These are phyloP conservation scores for Drosophila watanabei DNA, from an alignment of 1,140 invertebrate genomes.

Conservation along the genomic window DNA sequence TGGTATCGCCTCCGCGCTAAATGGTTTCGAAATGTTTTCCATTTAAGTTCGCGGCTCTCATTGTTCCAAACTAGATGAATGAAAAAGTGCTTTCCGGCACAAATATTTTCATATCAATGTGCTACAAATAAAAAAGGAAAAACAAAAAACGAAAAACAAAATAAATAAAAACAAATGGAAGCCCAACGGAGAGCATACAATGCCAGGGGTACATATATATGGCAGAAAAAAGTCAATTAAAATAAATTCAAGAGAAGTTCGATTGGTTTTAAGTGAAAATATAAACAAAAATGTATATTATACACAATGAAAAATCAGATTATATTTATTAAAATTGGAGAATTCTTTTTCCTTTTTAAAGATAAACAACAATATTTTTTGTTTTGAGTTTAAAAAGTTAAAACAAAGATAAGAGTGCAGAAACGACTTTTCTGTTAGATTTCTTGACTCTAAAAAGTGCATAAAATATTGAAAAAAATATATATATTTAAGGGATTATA, in stretches of 20 bases:
- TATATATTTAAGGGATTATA: not conserved
- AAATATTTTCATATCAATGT: slow-evolving; percentile 33
- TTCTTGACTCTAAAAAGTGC: accelerated
- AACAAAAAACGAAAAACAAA: slow-evolving; percentile 7
- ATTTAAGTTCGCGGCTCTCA: slow-evolving; percentile 20
- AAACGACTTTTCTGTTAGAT: not conserved
- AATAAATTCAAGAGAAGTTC: slow-evolving; percentile 4
- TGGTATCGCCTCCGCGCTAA: slow-evolving; percentile 5
- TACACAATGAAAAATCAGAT: not conserved
- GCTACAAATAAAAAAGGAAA: not conserved
- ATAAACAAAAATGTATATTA: not conserved
- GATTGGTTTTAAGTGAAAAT: not conserved
- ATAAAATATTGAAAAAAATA: too few relatives aligned
- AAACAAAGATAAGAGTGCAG: not conserved
- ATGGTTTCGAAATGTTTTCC: slow-evolving; percentile 39
- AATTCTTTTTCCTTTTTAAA: too few relatives aligned
- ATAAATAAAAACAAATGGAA: slow-evolving; percentile 36
- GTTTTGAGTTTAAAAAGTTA: not conserved
- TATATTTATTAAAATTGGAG: not conserved
- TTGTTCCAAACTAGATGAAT: slow-evolving; percentile 28
- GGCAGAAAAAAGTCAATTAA: slow-evolving; percentile 25
- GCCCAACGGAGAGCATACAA: slow-evolving; percentile 34
- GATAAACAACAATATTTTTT: too few relatives aligned
- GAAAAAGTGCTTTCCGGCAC: slow-evolving; percentile 20
- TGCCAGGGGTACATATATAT: slow-evolving; percentile 28